phyloP scores from a whole-genome alignment of 2,888 invertebrate genomes.

The Epinotia brunnichana region DNA sequence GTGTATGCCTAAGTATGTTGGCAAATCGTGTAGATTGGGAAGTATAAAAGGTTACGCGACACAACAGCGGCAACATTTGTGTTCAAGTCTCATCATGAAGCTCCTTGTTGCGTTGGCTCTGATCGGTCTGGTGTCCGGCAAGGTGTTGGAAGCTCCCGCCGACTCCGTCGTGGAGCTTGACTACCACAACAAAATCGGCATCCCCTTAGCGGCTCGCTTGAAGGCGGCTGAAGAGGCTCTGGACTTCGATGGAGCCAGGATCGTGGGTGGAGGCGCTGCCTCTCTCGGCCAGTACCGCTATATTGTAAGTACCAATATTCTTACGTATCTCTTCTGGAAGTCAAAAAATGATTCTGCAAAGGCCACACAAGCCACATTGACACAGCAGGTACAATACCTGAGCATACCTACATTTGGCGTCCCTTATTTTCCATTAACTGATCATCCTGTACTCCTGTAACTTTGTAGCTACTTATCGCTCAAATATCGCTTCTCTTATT shows the following conservation, averaged over 20 bases:
- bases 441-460: too few species aligned
- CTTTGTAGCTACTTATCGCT: too few species aligned
- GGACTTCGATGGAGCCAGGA: conserved; percentile 37
- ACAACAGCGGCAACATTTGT: neutral
- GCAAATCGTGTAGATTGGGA: neutral
- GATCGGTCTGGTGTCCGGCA: conserved; percentile 31
- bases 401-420: too few species aligned
- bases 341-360: too few species aligned
- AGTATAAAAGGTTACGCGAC: conserved; percentile 16
- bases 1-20: neutral
- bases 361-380: too few species aligned
- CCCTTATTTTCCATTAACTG: too few species aligned
- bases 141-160: neutral
- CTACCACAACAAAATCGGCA: conserved; percentile 38
- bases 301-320: conserved; percentile 29
- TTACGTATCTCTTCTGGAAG: neutral
- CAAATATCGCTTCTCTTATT: too few species aligned
- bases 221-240: conserved; percentile 44
- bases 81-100: conserved; percentile 34
- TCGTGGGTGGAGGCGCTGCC: conserved; percentile 43
- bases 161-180: conserved; percentile 26
- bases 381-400: too few species aligned
- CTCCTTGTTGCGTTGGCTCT: conserved; percentile 35
- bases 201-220: conserved; percentile 25
- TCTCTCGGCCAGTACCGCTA: conserved; percentile 43